Base-by-base conservation (phyloP, 2,113 vertebrate species). In the Fregata magnificens region DNA sequence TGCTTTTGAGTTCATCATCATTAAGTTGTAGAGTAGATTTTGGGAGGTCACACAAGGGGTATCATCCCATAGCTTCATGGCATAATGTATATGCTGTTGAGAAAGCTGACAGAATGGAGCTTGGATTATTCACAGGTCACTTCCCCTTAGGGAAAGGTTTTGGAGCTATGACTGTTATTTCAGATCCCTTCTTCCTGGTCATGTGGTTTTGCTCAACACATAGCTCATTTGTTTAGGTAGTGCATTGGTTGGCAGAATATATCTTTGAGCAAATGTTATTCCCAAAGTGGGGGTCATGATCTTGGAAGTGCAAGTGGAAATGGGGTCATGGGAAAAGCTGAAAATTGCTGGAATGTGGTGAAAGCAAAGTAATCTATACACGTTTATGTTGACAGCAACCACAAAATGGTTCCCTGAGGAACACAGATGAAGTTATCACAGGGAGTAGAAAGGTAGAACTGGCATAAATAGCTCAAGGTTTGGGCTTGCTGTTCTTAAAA, bases 221-320 rank as follows among this genome's bases (percentile, higher is more conserved):
- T 80, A 86, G 55, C 21, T 84, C 40, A n/a, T 95, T 90, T 90
- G 66, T 70, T 79, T 65, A 52, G 19, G 49, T 52, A 15, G 6
- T 49, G 10, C 53, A 45, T 45, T 72, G 62, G 66, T 24, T 96
- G 89, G 91, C 84, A 93, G 84, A 87, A 13, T 34, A 28, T 42
- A 61, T 50, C 58, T 86, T 71, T 72, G 91, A 85, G 84, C 29
- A 96, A 87, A 86, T 52, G 47, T 79, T 92, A 17, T 87, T 96
- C 91, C 77, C 69, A 91, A 93, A 93, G 62, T 45, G 26, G 36
- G 83, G 93, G 92, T 96, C 95, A 62, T 82, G 93, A 69, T 94
- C 96, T 94, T 96, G 85, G 82, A 96, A 94, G 71, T 80, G 81
- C 82, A 90, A 73, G 90, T 95, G 87, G 92, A 95, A 96, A 90